Evolutionary conservation across 2,888 invertebrate genomes (phyloP), one percentile per base, ranked within the genome.

Genomic region (Monopis laevigella): DNA sequence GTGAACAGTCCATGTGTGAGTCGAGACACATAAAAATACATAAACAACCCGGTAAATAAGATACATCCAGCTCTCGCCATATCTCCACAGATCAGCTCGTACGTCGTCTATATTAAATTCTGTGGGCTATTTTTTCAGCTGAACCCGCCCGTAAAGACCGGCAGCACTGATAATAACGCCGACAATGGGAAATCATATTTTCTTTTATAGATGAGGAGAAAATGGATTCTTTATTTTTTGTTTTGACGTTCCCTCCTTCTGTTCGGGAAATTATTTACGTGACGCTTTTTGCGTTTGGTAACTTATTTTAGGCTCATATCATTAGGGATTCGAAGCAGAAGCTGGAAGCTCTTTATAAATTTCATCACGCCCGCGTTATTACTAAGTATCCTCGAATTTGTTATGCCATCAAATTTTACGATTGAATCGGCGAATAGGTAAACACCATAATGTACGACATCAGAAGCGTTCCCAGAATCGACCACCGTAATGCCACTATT

Each of bases 31-130:
- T 62, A 64, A 65, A 43, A 66, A 66, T 62, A 70, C 62, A 78
- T 72, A 73, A 71, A 73, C 72, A 73, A 72, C 72, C 72, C 65
- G 67, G 74, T 75, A 78, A 78, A 74, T 77, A 78, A 73, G 66
- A 64, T 61, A 58, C 16, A 32, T 32, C 32, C 14, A 32, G 17
- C 32, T 17, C 32, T 7, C 17, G 2, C 17, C 32, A 13, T 32
- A 32, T 32, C 32, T 11, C 17, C 10, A 14, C 14, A 64, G 67
- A 65, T 65, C 66, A 66, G 69, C 72, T 70, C 69, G 62, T 24
- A 65, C 55, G 62, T 66, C 58, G 55, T 63, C 61, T 70, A 73
- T 77, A 77, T 78, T 78, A 77, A 78, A 77, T 75, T 75, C 69
- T 65, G 67, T 66, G 61, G 56, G 54, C 51, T 53, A 58, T 69